These are phyloP conservation scores for Tragelaphus scriptus DNA, from an alignment of 2,113 vertebrate species.

Conservation along the genomic window DNA sequence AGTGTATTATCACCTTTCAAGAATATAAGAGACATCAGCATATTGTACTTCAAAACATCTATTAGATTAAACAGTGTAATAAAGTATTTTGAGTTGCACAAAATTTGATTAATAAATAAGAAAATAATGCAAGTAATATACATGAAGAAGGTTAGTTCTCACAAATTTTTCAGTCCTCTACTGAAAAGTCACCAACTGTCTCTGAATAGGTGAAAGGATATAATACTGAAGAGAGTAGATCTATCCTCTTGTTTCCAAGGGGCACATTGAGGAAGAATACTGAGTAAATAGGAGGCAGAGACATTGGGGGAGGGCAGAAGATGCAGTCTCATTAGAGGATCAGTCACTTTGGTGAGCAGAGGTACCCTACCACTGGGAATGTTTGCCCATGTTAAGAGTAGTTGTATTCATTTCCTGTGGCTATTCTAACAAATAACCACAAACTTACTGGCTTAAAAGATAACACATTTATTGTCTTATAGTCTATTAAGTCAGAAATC, in stretches of 20 bases:
- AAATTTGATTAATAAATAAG: background rate
- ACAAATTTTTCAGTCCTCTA: background rate
- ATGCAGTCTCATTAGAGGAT: background rate
- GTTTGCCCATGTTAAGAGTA: background rate
- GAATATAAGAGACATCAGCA: background rate
- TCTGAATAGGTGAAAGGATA: background rate
- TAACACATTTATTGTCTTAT: background rate
- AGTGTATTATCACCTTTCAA: background rate
- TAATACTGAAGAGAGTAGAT: background rate
- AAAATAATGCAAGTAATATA: background rate
- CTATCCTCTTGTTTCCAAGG: background rate
- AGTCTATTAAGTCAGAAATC: background rate
- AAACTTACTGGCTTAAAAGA: background rate
- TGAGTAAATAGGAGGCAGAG: background rate
- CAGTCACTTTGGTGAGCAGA: background rate
- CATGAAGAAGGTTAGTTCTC: background rate
- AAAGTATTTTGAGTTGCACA: background rate
- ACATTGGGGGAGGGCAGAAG: background rate
- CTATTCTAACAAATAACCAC: background rate
- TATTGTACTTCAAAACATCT: background rate
- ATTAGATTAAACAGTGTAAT: background rate
- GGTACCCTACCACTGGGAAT: background rate
- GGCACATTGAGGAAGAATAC: background rate
- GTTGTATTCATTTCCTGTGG: too few species aligned
- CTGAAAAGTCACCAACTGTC: background rate